A percentile compares a stretch with the other conserved stretches of the same genome.
phyloP scores from a whole-genome alignment of 1,140 invertebrate species.

The Mya arenaria region DNA sequence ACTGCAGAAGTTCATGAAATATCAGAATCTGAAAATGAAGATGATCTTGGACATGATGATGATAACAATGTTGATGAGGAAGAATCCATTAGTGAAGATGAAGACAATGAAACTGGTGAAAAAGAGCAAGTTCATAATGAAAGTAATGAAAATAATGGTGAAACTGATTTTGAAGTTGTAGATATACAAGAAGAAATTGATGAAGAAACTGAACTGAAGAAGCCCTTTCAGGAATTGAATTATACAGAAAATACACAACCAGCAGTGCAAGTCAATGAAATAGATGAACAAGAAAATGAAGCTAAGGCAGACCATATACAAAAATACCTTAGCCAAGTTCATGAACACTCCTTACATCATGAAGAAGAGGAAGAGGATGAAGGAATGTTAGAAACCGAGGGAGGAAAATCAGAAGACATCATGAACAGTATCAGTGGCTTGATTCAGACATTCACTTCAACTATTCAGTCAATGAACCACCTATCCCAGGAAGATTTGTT shows the following conservation, averaged over 20 bases:
- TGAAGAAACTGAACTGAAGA: neutral
- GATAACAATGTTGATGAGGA: neutral
- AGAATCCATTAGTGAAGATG: neutral
- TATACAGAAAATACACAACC: neutral
- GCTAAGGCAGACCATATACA: slow-evolving; percentile 55
- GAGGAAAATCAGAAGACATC: neutral
- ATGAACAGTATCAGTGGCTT: slow-evolving; percentile 35
- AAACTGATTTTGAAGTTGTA: neutral
- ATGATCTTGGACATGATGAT: neutral
- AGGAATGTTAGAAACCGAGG: neutral
- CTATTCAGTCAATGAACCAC: slow-evolving; percentile 45
- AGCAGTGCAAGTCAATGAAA: too few species aligned
- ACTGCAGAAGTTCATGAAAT: too few species aligned
- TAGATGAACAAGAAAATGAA: slow-evolving; percentile 37
- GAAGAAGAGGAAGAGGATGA: slow-evolving; percentile 34
- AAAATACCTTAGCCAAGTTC: slow-evolving; percentile 50
- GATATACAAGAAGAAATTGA: neutral
- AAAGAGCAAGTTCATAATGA: neutral
- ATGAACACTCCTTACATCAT: slow-evolving; percentile 49
- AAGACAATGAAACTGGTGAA: slow-evolving; percentile 1
- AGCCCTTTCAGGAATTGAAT: neutral
- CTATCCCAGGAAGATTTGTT: slow-evolving; percentile 52
- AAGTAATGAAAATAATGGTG: neutral
- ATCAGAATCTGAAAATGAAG: neutral
- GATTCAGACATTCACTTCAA: slow-evolving; percentile 43